Base-by-base conservation (phyloP, 2,888 invertebrate species). In the Alitta virens region DNA sequence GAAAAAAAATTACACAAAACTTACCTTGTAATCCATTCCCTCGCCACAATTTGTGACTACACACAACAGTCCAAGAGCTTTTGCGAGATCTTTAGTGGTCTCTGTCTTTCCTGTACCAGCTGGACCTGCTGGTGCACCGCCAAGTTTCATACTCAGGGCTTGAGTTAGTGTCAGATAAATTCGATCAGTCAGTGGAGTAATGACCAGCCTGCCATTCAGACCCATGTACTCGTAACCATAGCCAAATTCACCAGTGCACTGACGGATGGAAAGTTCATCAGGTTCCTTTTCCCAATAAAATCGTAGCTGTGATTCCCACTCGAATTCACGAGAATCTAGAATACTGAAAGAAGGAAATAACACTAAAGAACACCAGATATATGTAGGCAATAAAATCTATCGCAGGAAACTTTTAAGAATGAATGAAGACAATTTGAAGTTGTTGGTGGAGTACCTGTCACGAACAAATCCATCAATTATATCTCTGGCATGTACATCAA, bases 161-260 rank as follows among this genome's bases (percentile, higher is more conserved):
- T 94, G 94, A 0, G 95, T 95, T 61, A 95, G 90, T 0, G 94
- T 94, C 64, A 95, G 85, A 80, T 94, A 94, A 73, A 94, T 94
- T 63, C 94, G 86, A 80, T 95, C 95, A 0, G 95, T 95, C 2
- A 95, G 84, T 0, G 94, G 94, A 0, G 95, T 95, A 64, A 94
- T 91, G 9, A 95, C 94, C 61, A 95, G 85, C 46, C 94, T 87
- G 0, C 92, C 94, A 79, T 93, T 94, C 12, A 94, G 83, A 0
- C 95, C 95, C 93, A 94, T 94, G 80, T 95, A 95, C 79, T 95
- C 95, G 79, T 94, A 95, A 2, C 95, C 95, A 75, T 94, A 95
- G 65, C 92, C 91, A 78, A 95, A 95, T 24, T 87, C 83, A 49
- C 92, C 91, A 75, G 83, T 66, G 77, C 94, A 95, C 77, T 95